Evolutionary conservation across 1,140 invertebrate genomes (phyloP).

Genomic region (Himalopsyche phryganea): DNA sequence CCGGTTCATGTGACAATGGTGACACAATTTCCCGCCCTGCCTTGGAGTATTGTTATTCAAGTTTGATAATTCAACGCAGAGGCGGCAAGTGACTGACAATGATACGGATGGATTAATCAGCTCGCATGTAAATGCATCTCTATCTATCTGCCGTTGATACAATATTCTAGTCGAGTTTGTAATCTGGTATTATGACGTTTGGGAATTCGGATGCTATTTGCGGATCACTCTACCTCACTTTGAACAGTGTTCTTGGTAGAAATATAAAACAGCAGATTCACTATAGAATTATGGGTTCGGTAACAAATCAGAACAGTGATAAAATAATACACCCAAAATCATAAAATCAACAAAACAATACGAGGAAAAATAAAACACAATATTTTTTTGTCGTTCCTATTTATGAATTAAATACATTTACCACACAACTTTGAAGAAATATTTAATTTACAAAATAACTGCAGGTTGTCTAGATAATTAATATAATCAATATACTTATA

Average conservation of each 20-base stretch:
- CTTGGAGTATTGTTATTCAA: conserved; percentile 2
- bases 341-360: background rate
- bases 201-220: too few species aligned
- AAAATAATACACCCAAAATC: background rate
- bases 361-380: background rate
- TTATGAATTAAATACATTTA: conserved; percentile 1
- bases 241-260: too few species aligned
- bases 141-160: conserved; percentile 12
- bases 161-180: background rate
- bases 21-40: too few species aligned
- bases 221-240: too few species aligned
- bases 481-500: too few species aligned
- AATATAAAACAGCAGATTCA: too few species aligned
- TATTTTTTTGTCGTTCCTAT: background rate
- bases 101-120: conserved; percentile 17
- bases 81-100: conserved; percentile 12
- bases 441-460: background rate
- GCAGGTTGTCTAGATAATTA: background rate
- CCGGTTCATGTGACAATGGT: too few species aligned
- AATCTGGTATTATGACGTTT: too few species aligned
- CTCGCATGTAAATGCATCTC: conserved; percentile 9
- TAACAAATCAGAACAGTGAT: too few species aligned
- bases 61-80: conserved; percentile 12
- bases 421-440: background rate
- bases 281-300: too few species aligned